Evolutionary conservation across 1,140 invertebrate genomes (phyloP), one percentile per base, ranked within the genome.

Genomic region (Aphis gossypii): DNA sequence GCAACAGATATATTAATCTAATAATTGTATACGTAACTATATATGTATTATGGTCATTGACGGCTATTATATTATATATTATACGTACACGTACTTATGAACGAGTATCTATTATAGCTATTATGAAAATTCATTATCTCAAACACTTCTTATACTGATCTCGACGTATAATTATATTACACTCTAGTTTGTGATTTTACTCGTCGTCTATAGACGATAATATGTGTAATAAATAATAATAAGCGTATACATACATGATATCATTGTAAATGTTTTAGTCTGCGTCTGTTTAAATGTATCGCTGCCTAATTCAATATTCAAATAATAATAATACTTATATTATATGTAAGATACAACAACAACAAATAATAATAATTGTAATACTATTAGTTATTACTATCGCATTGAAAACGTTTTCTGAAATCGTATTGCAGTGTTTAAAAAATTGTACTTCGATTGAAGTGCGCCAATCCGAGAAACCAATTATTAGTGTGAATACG

Each of bases 1-100:
- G 48, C 84, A 8, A 46, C 41, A n/a, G 86, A 51, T n/a, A 30
- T 48, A 88, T 88, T 88, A 41, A 88, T 48, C 86, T 88, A 88
- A 88, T 88, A 88, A n/a, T 44, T 46, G 44, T 30, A 30, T 38
- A n/a, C 18, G 14, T 51, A 48, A 48, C 25, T n/a, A n/a, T 88
- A 88, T n/a, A n/a, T 35, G 51, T 48, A 20, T 21, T 88, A 48
- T n/a, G 7, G 30, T 48, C 44, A n/a, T 87, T 87, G 30, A 3
- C 6, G 14, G 44, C 44, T 87, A 88, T 87, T 48, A 46, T 86
- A 46, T 30, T 44, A 84, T 84, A 44, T 1, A n/a, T 44, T 68
- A 68, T n/a, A 30, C 11, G 11, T 30, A 68, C 60, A 68, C 60
- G 30, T 18, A n/a, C 60, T n/a, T n/a, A 18, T 14, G 9, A 30